Base-by-base conservation (phyloP, 2,113 vertebrate genomes). In the Polyodon spathula region DNA sequence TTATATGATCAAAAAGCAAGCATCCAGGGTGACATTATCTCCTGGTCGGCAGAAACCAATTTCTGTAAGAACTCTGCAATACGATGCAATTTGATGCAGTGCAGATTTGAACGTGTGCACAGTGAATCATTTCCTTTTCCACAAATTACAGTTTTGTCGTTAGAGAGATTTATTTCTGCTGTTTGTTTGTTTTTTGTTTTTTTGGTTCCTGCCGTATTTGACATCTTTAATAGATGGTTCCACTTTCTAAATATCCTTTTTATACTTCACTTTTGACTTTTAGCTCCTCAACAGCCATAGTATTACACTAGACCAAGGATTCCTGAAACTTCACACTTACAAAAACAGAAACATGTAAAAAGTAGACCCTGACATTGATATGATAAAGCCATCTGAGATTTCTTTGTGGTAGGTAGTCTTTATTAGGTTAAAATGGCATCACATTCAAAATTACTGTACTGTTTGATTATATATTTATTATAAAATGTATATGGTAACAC, bases 11-110 rank as follows among this genome's bases (percentile, higher is more conserved):
- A 61, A 70, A 73, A 67, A 73, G 61, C 59, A 51, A 70, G 52
- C 61, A 43, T 68, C 71, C 61, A 73, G 81, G 81, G 59, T 81
- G 81, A 81, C 72, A 60, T 76, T 83, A 84, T 84, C 84, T 81
- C 71, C 74, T 82, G 61, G 64, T 74, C 69, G 78, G 69, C 71
- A 87, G 77, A 88, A 90, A 84, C 62, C 84, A 86, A 86, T 87
- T 90, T 89, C 77, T 68, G 69, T 59, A 48, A 80, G 77, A 82
- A 81, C 70, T 78, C 73, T 69, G 79, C 69, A 79, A 77, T 73
- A 82, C 63, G 68, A 75, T 82, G 79, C 76, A 83, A 85, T 77
- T 78, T 78, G 70, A 77, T 74, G 70, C 78, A 64, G 65, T 54
- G 66, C 73, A 82, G 79, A 77, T 86, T 75, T 77, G 58, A 77